Base-by-base conservation (phyloP, 2,797 vertebrate species). In the Pristis pectinata region DNA sequence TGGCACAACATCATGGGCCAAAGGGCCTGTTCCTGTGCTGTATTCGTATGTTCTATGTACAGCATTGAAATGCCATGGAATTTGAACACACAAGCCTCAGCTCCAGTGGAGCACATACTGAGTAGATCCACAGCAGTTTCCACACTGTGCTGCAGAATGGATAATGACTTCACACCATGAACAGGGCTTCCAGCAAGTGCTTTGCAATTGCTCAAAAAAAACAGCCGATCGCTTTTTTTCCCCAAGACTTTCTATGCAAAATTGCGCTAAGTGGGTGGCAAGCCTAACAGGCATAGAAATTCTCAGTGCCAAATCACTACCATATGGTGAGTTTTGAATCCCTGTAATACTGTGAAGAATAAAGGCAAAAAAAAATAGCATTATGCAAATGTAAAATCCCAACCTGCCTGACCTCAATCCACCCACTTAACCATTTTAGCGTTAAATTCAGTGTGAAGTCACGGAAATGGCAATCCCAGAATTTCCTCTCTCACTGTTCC, bases 141-240 rank as follows among this genome's bases (percentile, higher is more conserved):
- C 9, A 30, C 24, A 56, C 44, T 53, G 24, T 34, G 13, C 82
- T 56, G 10, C 49, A 85, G 82, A 85, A 37, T 79, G 15, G 70
- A 79, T 30, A 30, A 85, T 85, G 82, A 85, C 11, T 85, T 85
- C 82, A 79, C 76, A n/a, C 34, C 76, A 79, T 79, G 34, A 79
- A 79, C 3, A 4, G 70, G 27, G 70, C 70, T 74, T 74, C 24
- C 70, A 74, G 24, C 70, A 74, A 74, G 70, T 74, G 70, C 27
- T 74, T 24, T 74, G 70, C 70, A 27, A 4, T 83, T 53, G 44
- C 44, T 83, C 80, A 83, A 30, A 59, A 56, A 56, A 30, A 22
- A 83, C 11, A 53, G 15, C 7, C 9, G 61, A 74, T 9, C 10
- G 30, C 34, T 87, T 87, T 34, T 83, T 6, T 53, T 53, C 22